Evolutionary conservation across 2,113 vertebrate species (phyloP), one percentile per base, ranked within the genome.

Genomic region (Gobius niger): DNA sequence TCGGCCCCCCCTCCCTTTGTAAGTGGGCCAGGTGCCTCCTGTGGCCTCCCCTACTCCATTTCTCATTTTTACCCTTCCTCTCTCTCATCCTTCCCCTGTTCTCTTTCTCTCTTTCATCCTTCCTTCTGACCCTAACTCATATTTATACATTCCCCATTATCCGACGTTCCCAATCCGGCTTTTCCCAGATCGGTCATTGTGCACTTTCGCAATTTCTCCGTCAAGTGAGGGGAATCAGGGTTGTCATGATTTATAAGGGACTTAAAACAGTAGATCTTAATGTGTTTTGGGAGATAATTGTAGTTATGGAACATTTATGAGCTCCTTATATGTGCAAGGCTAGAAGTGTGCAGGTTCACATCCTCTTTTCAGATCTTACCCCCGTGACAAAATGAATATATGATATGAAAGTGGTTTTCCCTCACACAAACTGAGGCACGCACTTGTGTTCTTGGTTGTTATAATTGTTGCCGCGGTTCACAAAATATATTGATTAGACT

Each of bases 11-110:
- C 88, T 85, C 85, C 83, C 74, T 70, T 82, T 88, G 83, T 90
- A 93, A 92, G 86, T 92, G 89, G 90, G 92, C 90, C 92, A 92
- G 86, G 82, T 90, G 90, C 90, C 91, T 91, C 92, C 85, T 90
- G 91, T 93, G 91, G 89, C 91, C 87, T 92, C 80, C 88, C 85
- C 88, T 90, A 90, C 89, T 90, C 91, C 84, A 90, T 91, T 91
- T 92, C 85, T 92, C 89, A 92, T 90, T 93, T 91, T 90, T 90
- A 89, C 88, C 86, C 89, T 89, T 81, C 81, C 83, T 85, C 80
- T 87, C 87, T 90, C 86, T 87, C 86, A 87, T 88, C 87, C 87
- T 87, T 78, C 85, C 72, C 75, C 76, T 82, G 81, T 76, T 90
- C 84, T 77, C 83, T 85, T 88, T 84, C 84, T 92, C 73, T 82